phyloP scores from a whole-genome alignment of 2,888 invertebrate genomes.

The Coleophora flavipennella region DNA sequence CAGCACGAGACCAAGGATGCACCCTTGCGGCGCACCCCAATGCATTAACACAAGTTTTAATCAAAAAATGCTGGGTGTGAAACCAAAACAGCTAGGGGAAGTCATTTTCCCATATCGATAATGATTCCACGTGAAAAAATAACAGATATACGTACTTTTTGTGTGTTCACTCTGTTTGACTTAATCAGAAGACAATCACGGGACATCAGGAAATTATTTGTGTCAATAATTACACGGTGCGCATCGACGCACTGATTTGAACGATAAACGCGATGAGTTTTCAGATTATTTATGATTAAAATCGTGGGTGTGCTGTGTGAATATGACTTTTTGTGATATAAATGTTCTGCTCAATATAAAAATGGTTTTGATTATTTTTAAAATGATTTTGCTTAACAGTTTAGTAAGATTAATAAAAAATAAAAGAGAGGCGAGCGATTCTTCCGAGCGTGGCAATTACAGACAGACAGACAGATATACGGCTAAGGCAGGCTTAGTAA shows the following conservation, averaged over 20 bases:
- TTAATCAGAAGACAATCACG: conserved; percentile 52
- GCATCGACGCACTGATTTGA: conserved; percentile 36
- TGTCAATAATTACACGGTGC: conserved; percentile 47
- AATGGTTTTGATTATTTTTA: no score
- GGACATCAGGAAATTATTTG: conserved; percentile 34
- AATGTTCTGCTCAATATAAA: no score
- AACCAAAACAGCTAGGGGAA: conserved; percentile 62
- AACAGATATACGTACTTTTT: conserved; percentile 43
- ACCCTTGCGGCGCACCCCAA: conserved; percentile 59
- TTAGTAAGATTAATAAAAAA: no score
- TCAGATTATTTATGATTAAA: conserved; percentile 36
- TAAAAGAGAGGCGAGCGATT: no score
- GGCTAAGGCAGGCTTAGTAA: no score
- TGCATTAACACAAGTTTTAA: conserved; percentile 56
- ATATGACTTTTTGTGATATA: background rate
- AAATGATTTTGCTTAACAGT: no score
- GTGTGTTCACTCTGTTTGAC: conserved; percentile 39
- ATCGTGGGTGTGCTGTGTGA: conserved; percentile 15
- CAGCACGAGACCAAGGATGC: conserved; percentile 44
- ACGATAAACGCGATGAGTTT: conserved; percentile 31
- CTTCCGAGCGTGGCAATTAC: no score
- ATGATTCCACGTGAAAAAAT: conserved; percentile 49
- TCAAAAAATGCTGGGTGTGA: conserved; percentile 68
- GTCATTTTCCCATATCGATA: conserved; percentile 66
- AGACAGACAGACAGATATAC: no score